These are phyloP conservation scores for Apteryx mantelli DNA, from an alignment of 2,113 vertebrate species.

Conservation along the genomic window DNA sequence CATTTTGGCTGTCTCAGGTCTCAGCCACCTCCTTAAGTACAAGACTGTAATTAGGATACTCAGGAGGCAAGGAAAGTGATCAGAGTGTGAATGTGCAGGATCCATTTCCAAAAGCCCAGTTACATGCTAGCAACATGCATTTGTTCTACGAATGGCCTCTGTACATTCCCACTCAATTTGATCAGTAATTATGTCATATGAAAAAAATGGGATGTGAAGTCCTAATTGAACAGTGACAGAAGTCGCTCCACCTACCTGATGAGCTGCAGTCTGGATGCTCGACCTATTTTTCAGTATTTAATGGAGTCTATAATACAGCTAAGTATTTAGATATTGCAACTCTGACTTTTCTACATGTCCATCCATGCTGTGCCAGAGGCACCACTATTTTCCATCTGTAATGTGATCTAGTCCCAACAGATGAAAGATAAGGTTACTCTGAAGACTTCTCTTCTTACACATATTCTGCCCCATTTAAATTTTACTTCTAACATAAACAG, in stretches of 20 bases:
- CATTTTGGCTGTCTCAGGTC: not conserved
- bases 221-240: not conserved
- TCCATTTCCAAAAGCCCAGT: not conserved
- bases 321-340: not conserved
- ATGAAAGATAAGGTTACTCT: not conserved
- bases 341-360: not conserved
- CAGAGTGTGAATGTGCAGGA: not conserved
- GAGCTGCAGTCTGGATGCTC: not conserved
- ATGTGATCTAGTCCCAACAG: not conserved
- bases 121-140: not conserved
- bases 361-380: not conserved
- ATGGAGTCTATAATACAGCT: not conserved
- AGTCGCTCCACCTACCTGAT: not conserved
- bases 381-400: rapidly evolving
- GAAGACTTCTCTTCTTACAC: not conserved
- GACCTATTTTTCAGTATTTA: not conserved
- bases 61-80: not conserved
- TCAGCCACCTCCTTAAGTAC: too few relatives aligned
- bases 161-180: not conserved
- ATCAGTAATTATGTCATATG: not conserved
- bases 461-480: not conserved
- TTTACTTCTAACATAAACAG: not conserved
- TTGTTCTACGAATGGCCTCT: not conserved
- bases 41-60: not conserved
- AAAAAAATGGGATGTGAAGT: not conserved